Evolutionary conservation across 2,113 vertebrate genomes (phyloP).

Genomic region (Furnarius figulus): DNA sequence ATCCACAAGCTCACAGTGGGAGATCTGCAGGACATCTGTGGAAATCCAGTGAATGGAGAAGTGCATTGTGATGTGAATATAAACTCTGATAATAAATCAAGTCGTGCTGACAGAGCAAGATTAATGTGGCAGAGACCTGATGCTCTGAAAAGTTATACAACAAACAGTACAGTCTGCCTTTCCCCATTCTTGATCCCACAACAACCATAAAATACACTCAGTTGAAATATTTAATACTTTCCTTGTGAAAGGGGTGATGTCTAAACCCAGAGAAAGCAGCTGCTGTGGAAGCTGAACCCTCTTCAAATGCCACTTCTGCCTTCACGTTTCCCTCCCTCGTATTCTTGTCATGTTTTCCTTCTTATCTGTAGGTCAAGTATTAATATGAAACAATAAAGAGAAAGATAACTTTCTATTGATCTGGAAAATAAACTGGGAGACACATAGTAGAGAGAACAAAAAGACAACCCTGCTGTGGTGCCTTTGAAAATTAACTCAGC

Average conservation of each 20-base stretch:
- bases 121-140: neutral
- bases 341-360: neutral
- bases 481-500: neutral
- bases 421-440: neutral
- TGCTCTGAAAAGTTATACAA: neutral
- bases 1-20: neutral
- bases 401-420: neutral
- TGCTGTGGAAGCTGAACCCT: neutral
- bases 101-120: rapidly evolving
- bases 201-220: neutral
- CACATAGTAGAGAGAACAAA: neutral
- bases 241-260: neutral
- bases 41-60: neutral
- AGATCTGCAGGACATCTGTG: neutral
- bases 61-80: neutral
- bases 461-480: neutral
- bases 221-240: neutral
- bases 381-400: neutral
- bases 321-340: neutral
- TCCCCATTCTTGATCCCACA: neutral
- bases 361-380: neutral
- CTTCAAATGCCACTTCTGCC: neutral
- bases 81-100: neutral
- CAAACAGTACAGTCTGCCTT: neutral
- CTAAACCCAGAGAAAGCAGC: neutral